Evolutionary conservation across 2,888 invertebrate species (phyloP), one percentile per base, ranked within the genome.

Genomic region (Lasiommata megera): DNA sequence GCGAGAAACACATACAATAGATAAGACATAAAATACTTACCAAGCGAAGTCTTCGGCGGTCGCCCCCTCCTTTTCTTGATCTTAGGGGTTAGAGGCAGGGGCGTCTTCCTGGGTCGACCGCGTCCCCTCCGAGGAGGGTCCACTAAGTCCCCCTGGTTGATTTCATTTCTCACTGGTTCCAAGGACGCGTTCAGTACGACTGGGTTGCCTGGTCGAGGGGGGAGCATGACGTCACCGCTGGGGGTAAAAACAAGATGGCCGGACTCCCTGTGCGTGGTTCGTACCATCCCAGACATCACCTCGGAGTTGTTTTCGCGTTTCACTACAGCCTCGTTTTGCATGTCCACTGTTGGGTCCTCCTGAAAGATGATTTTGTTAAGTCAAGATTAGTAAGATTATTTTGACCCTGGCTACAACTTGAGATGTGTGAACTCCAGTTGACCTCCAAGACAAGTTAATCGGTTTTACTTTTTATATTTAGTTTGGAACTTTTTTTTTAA

Each of bases 21-120:
- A 41, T 18, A 17, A 3, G 11, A 12, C 43, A 23, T 41, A 41
- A 28, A 34, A n/a, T n/a, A 76, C 71, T 79, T 43, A 90, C 89
- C 89, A n/a, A 88, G 74, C 14, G 87, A 87, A 0, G 90, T 88
- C 74, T 91, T 91, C 6, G 91, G 91, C 62, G 91, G 90, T 3
- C 90, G 83, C 1, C 90, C 90, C 11, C 89, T 67, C 69, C 80
- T 78, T 72, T 89, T 89, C 77, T 90, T 90, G 61, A 89, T 83
- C 73, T 88, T 86, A 8, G 89, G 88, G 34, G 85, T 84, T 29
- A 88, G 70, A 0, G 89, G 89, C 62, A 91, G 69, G 6, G 92
- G 92, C 6, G 91, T 91, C 78, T 93, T 93, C 62, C 92, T 74
- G 0, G 92, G 92, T 0, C 92, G 64, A 0, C 92, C 92, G 40